Percentiles rank a stretch among this genome's conserved stretches.
phyloP scores from a whole-genome alignment of 2,113 vertebrate species.

The Zootoca vivipara region DNA sequence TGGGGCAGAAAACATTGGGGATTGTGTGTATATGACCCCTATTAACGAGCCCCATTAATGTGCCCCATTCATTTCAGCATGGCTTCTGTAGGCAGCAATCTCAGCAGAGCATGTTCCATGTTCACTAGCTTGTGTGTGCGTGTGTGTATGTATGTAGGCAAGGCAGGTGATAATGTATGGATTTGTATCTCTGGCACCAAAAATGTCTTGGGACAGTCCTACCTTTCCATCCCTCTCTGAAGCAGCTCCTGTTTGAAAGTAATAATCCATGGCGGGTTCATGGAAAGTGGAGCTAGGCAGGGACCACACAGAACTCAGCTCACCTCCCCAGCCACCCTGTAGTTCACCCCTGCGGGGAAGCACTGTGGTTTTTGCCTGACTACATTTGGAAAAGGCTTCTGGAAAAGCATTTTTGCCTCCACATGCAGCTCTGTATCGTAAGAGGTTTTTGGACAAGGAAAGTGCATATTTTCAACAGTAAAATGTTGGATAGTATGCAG shows the following conservation, averaged over 20 bases:
- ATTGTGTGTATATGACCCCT: neutral
- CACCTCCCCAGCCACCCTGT: neutral
- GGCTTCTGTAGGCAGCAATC: neutral
- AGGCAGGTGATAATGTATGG: neutral
- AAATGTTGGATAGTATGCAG: neutral
- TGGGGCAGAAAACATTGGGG: neutral
- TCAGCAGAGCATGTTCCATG: neutral
- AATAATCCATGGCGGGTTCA: too few species aligned
- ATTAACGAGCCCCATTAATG: neutral
- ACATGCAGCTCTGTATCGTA: neutral
- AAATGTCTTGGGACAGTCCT: neutral
- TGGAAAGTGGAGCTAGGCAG: neutral
- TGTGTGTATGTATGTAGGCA: too few species aligned
- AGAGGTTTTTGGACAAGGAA: neutral
- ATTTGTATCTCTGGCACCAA: neutral
- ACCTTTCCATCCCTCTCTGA: too few species aligned
- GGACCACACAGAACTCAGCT: neutral
- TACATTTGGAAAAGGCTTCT: neutral
- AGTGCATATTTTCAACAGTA: too few species aligned
- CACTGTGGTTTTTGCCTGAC: neutral
- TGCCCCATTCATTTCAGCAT: neutral
- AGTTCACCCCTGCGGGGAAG: neutral
- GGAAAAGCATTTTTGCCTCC: neutral
- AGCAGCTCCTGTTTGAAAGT: neutral
- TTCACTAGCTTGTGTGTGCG: neutral